Percentiles rank a stretch among this genome's conserved stretches.
Evolutionary conservation across 2,797 vertebrate species (phyloP).

Genomic region (Notamacropus eugenii): DNA sequence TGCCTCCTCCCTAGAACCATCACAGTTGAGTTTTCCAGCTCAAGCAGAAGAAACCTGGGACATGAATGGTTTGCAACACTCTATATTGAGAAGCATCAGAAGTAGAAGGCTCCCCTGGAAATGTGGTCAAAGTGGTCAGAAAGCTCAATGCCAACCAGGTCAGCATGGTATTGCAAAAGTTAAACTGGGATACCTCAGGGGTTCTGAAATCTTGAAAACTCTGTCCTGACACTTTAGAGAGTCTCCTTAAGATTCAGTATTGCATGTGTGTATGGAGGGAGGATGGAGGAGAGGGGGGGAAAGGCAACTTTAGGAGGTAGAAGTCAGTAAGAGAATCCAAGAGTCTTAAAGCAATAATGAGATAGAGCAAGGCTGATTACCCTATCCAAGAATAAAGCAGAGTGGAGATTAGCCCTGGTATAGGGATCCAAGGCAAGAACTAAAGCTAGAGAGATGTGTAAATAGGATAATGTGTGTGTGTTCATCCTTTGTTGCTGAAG

Average conservation of each 20-base stretch:
- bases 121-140: background rate
- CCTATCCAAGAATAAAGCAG: too few species aligned
- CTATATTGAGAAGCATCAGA: background rate
- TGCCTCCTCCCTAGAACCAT: background rate
- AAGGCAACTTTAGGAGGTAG: background rate
- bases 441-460: background rate
- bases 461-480: background rate
- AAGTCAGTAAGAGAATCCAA: background rate
- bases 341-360: background rate
- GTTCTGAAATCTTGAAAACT: background rate
- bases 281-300: accelerated
- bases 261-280: too few species aligned
- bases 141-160: background rate
- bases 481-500: too few species aligned
- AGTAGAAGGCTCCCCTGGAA: background rate
- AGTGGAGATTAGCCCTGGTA: background rate
- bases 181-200: background rate
- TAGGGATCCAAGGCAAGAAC: background rate
- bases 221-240: background rate
- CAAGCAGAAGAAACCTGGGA: background rate
- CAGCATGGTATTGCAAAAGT: background rate
- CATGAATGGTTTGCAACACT: background rate
- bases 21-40: background rate
- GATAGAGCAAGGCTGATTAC: background rate
- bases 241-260: background rate